These are phyloP conservation scores for Acipenser ruthenus DNA, from an alignment of 2,797 vertebrate genomes.

Conservation along the genomic window DNA sequence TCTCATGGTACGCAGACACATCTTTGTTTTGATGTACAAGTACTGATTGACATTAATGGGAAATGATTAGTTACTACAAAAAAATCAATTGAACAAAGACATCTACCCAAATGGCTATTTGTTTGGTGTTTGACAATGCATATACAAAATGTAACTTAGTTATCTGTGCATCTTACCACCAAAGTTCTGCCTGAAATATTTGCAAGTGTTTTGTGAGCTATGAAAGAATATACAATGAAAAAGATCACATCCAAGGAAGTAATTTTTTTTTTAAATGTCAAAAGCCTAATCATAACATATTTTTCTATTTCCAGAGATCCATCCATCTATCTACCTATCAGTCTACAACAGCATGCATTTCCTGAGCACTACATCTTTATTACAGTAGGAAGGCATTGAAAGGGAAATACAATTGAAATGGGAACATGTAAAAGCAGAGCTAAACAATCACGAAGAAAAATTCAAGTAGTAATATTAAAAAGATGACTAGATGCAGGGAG, in stretches of 20 bases:
- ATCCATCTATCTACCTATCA: constrained; percentile 33
- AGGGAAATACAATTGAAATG: constrained; percentile 25
- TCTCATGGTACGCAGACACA: too few species aligned
- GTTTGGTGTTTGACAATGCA: too few species aligned
- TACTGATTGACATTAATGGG: too few species aligned
- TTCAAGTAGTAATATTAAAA: constrained; percentile 12
- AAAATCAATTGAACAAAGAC: too few species aligned
- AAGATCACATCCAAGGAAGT: constrained; percentile 41
- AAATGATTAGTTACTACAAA: too few species aligned
- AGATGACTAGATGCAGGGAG: too few species aligned
- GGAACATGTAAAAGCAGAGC: constrained; percentile 14
- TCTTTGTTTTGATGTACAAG: too few species aligned
- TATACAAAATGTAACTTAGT: too few species aligned
- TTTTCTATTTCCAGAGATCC: constrained; percentile 44
- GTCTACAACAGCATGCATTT: constrained; percentile 15
- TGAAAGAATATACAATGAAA: constrained; percentile 53
- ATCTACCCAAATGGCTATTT: too few species aligned
- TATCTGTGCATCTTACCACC: too few species aligned
- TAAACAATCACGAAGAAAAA: constrained; percentile 22
- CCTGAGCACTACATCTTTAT: constrained; percentile 24
- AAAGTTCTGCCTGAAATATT: constrained; percentile 3
- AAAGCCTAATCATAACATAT: constrained; percentile 39
- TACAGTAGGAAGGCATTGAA: constrained; percentile 30
- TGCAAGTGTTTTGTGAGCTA: constrained; percentile 41
- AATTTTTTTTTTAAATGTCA: constrained; percentile 32